Percentiles rank a stretch among this genome's conserved stretches.
These are phyloP conservation scores for Phalangium opilio DNA, from an alignment of 2,888 invertebrate genomes.

Conservation along the genomic window DNA sequence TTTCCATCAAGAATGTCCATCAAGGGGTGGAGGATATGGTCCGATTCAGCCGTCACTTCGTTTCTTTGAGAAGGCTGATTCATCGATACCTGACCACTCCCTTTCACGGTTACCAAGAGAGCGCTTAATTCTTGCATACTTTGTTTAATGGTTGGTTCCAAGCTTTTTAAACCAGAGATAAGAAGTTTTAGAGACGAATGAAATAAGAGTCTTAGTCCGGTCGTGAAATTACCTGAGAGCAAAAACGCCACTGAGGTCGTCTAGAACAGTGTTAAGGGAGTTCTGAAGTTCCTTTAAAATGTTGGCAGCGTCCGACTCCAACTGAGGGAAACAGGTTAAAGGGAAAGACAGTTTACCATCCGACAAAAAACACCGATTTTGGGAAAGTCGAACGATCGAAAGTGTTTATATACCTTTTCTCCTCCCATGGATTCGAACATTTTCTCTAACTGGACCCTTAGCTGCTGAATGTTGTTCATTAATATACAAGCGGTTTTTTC, in stretches of 20 bases:
- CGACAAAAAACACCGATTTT: no score
- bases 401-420: slow-evolving; percentile 41
- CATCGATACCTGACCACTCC: slow-evolving; percentile 63
- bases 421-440: slow-evolving; percentile 99
- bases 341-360: no score
- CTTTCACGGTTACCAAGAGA: slow-evolving; percentile 74
- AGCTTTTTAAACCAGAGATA: slow-evolving; percentile 36
- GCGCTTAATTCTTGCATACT: slow-evolving; percentile 87
- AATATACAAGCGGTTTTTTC: slow-evolving; percentile 97
- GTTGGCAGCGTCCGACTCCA: slow-evolving; percentile 87
- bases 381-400: background rate
- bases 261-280: slow-evolving; percentile 80
- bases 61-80: slow-evolving; percentile 51
- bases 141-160: slow-evolving; percentile 81
- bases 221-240: slow-evolving; percentile 71
- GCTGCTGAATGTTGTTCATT: slow-evolving; percentile 99
- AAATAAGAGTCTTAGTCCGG: no score
- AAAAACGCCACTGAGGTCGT: slow-evolving; percentile 85
- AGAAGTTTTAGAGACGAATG: no score
- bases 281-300: slow-evolving; percentile 92
- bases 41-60: slow-evolving; percentile 86
- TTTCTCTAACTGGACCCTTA: slow-evolving; percentile 93
- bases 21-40: slow-evolving; percentile 77
- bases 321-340: slow-evolving; percentile 21
- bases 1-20: slow-evolving; percentile 65